Evolutionary conservation across 1,140 invertebrate species (phyloP), one percentile per base, ranked within the genome.

Genomic region (Stegodyphus dumicola): DNA sequence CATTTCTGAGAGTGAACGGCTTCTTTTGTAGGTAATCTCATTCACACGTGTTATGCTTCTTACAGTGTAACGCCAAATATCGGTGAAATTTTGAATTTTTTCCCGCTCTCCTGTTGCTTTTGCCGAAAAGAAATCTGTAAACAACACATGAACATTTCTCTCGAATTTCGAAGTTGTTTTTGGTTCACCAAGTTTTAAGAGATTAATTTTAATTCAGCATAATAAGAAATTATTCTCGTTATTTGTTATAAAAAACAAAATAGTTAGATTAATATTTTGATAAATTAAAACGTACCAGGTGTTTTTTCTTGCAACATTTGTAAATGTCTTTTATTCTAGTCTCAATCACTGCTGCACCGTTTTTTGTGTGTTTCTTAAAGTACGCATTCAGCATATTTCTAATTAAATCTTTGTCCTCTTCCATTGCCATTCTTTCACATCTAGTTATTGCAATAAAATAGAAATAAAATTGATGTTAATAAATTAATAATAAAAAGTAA

Each of bases 321-420:
- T 85, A 85, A 76, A 85, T 85, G 70, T 85, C 81, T 77, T 85
- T 85, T 56, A 76, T 54, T 85, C 77, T 85, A 74, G 81, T 73
- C 76, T 85, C 81, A 76, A 85, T 52, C 6, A 64, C 10, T 49
- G 73, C 10, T 49, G 64, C 13, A 10, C 60, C 6, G 49, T 67
- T 85, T 77, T 85, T 85, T 51, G 65, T 54, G 13, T 81, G 70
- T 51, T 85, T 85, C 49, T 70, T 85, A 49, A 7, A 54, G 15
- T 85, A 85, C 6, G 81, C 60, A 56, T 85, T 85, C 17, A 85
- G 52, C 18, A 85, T 18, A 77, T 85, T 85, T 48, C 81, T 76
- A 33, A 85, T 85, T 70, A 85, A 77, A 85, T 85, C 81, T 67
- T 77, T 85, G 33, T 76, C 81, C 49, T 85, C 81, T 69, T 85